Evolutionary conservation across 1,140 invertebrate genomes (phyloP), one percentile per base, ranked within the genome.

Genomic region (Bemisia tabaci): DNA sequence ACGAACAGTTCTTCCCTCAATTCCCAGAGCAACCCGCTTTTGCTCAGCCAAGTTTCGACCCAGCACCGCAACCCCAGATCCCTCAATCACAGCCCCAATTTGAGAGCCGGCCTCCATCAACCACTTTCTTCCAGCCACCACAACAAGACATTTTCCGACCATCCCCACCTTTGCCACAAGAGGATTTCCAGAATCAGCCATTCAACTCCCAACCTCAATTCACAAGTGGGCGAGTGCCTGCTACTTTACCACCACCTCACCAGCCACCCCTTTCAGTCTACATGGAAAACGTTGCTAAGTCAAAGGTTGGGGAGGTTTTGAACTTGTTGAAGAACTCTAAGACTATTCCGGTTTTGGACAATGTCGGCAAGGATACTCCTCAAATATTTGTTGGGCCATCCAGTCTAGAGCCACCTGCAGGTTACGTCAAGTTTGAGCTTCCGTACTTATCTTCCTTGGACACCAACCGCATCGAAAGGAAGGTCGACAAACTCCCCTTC

Each of bases 251-350:
- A 0, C 76, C 77, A 62, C 85, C 89, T 0, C 88, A 92, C 76
- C 89, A 91, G 74, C 89, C 90, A 1, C 89, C 90, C 0, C 73
- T 91, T 27, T 87, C 89, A 5, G 87, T 92, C 67, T 92, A 88
- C 71, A 83, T 90, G 79, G 81, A 83, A 5, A 80, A 80, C 68
- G 75, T 77, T 23, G 75, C 75, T 23, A 77, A 78, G 70, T 73
- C 80, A 1, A 84, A 82, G 71, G 79, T 90, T 21, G 77, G 81
- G 1, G 88, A 91, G 74, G 87, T 91, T 1, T 75, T 92, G 2
- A 78, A 77, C 26, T 77, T 84, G 0, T 71, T 92, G 12, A 88
- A 86, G 73, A 82, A 81, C 69, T 85, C 87, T 0, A 85, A 86
- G 73, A 82, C 83, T 0, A 88, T 92, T 63, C 83, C 87, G 2